These are phyloP conservation scores for Trachelus iudaicus DNA, from an alignment of 2,888 invertebrate species.

Conservation along the genomic window DNA sequence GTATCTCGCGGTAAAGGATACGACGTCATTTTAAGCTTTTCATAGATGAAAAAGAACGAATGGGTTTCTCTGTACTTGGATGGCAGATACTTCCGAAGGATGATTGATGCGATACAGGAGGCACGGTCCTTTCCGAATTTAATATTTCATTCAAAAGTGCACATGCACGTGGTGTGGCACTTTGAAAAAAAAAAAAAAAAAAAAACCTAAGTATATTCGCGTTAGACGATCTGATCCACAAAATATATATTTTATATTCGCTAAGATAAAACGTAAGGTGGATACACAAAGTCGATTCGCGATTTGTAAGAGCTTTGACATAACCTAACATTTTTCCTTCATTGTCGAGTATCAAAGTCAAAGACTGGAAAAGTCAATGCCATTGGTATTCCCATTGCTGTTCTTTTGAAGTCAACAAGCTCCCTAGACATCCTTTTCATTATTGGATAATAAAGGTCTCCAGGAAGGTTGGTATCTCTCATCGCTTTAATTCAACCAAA, in stretches of 20 bases:
- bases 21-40: neutral
- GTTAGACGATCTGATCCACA: neutral
- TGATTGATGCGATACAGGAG: neutral
- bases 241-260: neutral
- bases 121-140: neutral
- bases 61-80: neutral
- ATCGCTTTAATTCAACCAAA: neutral
- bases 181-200: neutral
- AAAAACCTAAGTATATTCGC: no score
- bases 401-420: neutral
- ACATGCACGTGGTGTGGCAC: neutral
- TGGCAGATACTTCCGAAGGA: neutral
- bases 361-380: neutral
- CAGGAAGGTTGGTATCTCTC: neutral
- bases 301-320: neutral
- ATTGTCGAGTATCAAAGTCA: neutral
- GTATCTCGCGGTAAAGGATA: neutral
- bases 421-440: neutral
- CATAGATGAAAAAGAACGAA: neutral
- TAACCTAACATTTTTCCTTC: neutral
- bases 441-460: neutral
- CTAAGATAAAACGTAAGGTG: neutral
- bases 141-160: neutral
- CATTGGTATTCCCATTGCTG: neutral
- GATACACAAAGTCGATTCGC: neutral